Conservation (phyloP, 2,888 invertebrate species). For the Eustalomyia histrio region DNA sequence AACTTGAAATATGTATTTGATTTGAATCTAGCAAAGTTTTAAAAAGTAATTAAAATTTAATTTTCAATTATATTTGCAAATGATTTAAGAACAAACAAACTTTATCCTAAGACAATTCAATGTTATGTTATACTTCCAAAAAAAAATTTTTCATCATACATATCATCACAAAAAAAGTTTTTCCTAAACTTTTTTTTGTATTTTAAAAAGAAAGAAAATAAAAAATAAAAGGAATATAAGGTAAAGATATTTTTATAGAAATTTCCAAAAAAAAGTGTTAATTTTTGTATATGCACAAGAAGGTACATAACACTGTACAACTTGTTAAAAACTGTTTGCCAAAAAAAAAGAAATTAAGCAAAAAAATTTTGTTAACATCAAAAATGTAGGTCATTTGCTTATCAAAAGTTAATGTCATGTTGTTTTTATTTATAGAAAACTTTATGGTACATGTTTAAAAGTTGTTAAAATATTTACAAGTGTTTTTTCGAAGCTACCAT, state of each 20-base stretch:
- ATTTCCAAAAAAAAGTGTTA: neutral
- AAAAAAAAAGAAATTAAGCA: neutral
- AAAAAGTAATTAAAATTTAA: neutral
- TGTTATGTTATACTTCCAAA: neutral
- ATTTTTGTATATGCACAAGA: neutral
- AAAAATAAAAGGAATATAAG: too few relatives aligned
- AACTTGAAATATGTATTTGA: neutral
- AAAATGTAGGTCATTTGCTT: conserved; percentile 46
- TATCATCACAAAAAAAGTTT: neutral
- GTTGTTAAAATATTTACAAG: conserved; percentile 13
- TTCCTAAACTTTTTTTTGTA: neutral
- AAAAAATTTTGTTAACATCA: neutral
- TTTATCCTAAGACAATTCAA: neutral
- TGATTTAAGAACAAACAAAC: neutral
- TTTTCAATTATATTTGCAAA: neutral
- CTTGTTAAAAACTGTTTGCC: neutral
- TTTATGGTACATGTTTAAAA: conserved; percentile 17
- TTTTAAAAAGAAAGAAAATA: neutral
- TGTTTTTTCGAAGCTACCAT: neutral
- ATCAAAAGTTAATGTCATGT: conserved; percentile 53
- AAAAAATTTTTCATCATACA: neutral
- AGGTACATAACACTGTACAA: neutral
- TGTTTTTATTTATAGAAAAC: neutral
- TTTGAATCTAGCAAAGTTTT: neutral
- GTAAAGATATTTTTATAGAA: neutral